phyloP scores from a whole-genome alignment of 2,113 vertebrate genomes.

The Otus sunia region DNA sequence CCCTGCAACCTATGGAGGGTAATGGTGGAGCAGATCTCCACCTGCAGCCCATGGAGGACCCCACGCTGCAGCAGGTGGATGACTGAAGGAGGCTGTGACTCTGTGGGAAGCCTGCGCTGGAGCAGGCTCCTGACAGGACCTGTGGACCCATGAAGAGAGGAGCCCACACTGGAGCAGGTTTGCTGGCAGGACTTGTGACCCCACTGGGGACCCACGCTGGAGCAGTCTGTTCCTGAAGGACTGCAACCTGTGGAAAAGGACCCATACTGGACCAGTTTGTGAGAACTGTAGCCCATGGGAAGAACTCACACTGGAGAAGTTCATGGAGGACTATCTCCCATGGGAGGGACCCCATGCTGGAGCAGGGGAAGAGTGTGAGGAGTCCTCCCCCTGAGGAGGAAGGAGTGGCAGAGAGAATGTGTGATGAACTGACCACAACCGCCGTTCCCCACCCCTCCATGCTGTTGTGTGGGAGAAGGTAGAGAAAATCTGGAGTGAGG shows the following conservation, averaged over 20 bases:
- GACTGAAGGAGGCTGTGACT: not conserved
- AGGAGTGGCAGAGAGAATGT: not conserved
- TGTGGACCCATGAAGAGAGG: not conserved
- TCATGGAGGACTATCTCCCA: not conserved
- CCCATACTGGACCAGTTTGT: too few relatives aligned
- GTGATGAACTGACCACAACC: not conserved
- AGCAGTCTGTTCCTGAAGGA: not conserved
- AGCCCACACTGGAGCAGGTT: not conserved
- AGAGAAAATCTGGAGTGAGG: not conserved
- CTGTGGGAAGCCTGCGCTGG: not conserved
- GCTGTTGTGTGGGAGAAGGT: not conserved
- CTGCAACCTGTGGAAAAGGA: too few relatives aligned
- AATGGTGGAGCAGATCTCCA: too few relatives aligned
- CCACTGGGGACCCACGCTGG: not conserved
- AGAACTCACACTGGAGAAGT: not conserved
- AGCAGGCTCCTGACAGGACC: not conserved
- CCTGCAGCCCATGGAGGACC: not conserved
- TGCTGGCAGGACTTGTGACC: not conserved
- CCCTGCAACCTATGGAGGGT: not conserved
- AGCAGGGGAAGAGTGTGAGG: not conserved
- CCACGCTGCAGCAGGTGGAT: not conserved
- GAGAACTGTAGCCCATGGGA: too few relatives aligned
- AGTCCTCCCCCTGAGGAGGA: not conserved
- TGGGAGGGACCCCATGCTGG: not conserved
- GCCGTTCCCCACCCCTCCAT: not conserved